Evolutionary conservation across 2,113 vertebrate genomes (phyloP).

Genomic region (Micromys minutus): DNA sequence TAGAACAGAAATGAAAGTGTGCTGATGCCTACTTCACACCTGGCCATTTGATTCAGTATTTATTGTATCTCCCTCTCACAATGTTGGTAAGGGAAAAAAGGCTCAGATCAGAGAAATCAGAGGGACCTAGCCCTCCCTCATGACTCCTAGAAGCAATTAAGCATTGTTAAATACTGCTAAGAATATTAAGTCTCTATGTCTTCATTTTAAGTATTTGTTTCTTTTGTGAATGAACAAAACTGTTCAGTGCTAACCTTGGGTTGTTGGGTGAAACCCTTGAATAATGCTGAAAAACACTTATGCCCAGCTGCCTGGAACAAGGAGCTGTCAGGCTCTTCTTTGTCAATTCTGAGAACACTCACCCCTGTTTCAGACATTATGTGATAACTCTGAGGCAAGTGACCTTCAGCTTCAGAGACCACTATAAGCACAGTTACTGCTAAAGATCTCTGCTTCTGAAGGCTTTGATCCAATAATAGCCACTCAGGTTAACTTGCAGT

Average conservation of each 20-base stretch:
- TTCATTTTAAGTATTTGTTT: neutral
- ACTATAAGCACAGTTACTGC: neutral
- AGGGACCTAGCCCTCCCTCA: neutral
- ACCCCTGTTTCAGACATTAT: neutral
- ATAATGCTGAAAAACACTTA: neutral
- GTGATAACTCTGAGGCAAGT: neutral
- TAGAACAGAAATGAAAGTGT: slow-evolving; percentile 13
- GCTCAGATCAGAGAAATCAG: neutral
- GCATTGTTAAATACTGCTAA: neutral
- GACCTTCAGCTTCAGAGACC: neutral
- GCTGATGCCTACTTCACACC: neutral
- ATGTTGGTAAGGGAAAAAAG: neutral
- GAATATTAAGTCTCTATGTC: neutral
- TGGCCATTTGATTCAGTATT: neutral
- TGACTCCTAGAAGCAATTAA: neutral
- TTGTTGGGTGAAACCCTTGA: too few species aligned
- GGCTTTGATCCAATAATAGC: neutral
- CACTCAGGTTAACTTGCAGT: neutral
- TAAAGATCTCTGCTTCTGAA: neutral
- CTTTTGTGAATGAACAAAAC: neutral
- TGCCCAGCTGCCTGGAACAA: neutral
- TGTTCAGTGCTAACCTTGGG: neutral
- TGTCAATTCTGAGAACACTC: neutral
- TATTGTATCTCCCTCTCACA: neutral
- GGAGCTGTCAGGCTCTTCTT: neutral